Conservation (phyloP, 2,797 vertebrate genomes). For the Orestias chungarensis region DNA sequence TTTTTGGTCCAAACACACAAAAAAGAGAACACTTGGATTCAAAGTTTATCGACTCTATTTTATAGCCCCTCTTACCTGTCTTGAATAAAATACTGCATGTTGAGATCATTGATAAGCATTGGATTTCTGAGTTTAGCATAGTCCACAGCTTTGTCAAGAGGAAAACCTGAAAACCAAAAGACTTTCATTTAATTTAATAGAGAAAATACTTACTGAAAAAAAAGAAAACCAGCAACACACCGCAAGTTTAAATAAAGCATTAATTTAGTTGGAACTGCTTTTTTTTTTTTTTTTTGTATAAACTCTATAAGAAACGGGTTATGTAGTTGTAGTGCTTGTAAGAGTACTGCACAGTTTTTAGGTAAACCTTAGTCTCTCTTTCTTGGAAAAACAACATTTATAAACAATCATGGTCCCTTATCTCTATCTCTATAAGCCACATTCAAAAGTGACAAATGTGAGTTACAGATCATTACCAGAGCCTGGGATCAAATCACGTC, state of each 20-base stretch:
- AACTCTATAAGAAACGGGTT: too few relatives aligned
- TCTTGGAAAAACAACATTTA: constrained; percentile 1
- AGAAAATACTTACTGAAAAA: background rate
- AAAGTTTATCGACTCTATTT: background rate
- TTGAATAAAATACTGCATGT: constrained; percentile 99
- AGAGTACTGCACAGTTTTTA: background rate
- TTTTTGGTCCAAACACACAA: background rate
- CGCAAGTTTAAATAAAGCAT: background rate
- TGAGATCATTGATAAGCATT: constrained; percentile 95
- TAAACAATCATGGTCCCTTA: constrained; percentile 13
- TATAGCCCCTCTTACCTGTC: constrained; percentile 84
- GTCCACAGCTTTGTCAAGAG: constrained; percentile 96
- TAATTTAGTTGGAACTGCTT: background rate
- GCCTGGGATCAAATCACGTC: too few relatives aligned
- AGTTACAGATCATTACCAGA: background rate
- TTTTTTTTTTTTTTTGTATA: background rate
- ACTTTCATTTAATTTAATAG: background rate
- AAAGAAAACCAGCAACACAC: background rate
- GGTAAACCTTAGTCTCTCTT: background rate
- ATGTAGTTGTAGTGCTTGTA: background rate
- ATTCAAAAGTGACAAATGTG: constrained; percentile 20
- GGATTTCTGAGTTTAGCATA: constrained; percentile 94
- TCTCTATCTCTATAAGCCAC: background rate
- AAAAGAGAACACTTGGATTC: background rate
- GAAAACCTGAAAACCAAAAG: constrained; percentile 84